Conservation (phyloP, 2,888 invertebrate genomes). For the Perizoma flavofasciatum region DNA sequence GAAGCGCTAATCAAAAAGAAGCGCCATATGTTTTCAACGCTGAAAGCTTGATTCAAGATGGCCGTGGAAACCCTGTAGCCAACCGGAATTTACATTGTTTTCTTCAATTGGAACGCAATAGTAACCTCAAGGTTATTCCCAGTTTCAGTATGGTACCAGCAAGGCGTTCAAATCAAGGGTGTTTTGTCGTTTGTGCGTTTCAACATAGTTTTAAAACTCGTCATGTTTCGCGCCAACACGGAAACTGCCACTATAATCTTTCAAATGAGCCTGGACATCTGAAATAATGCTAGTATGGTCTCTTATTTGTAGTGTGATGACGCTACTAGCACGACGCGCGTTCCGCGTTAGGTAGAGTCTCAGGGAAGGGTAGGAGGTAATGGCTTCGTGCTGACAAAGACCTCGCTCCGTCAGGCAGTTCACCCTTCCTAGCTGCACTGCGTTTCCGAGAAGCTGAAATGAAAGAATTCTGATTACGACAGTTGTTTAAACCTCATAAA, state of each 20-base stretch:
- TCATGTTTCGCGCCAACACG: conserved; percentile 60
- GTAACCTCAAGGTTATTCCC: no score
- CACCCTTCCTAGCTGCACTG: conserved; percentile 70
- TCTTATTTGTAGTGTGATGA: conserved; percentile 54
- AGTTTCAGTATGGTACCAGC: no score
- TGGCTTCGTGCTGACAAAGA: conserved; percentile 71
- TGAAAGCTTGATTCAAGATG: no score
- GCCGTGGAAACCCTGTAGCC: no score
- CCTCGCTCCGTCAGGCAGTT: conserved; percentile 70
- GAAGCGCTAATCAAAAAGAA: no score
- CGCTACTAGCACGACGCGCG: conserved; percentile 54
- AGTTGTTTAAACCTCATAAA: no score
- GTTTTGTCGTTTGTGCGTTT: conserved; percentile 3
- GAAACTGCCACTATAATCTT: conserved; percentile 50
- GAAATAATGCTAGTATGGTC: conserved; percentile 52
- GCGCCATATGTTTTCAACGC: no score
- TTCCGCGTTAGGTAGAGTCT: conserved; percentile 63
- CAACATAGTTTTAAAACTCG: conserved; percentile 54
- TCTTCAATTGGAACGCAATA: no score
- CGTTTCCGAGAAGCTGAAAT: conserved; percentile 64
- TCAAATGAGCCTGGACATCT: conserved; percentile 58
- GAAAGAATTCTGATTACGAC: not conserved
- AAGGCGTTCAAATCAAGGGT: no score
- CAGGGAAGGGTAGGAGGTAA: conserved; percentile 69
- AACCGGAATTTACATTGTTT: no score